Evolutionary conservation across 2,888 invertebrate species (phyloP).

Genomic region (Acleris laterana): DNA sequence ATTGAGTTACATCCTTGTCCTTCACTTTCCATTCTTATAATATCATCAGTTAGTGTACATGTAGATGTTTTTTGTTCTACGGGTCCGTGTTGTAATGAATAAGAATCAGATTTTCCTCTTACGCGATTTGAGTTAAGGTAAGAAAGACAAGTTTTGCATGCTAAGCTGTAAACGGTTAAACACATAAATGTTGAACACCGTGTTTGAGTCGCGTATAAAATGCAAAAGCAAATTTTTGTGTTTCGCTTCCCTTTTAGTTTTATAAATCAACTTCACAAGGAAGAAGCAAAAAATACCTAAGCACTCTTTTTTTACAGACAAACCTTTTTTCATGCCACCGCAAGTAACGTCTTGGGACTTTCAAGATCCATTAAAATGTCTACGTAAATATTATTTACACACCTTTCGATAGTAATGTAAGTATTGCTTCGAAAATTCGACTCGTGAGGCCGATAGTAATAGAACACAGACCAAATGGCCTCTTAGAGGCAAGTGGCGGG

Average conservation of each 20-base stretch:
- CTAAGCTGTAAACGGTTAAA: too few relatives aligned
- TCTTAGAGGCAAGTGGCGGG: constrained; percentile 36
- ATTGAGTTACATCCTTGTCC: too few relatives aligned
- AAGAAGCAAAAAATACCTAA: too few relatives aligned
- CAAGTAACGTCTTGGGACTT: too few relatives aligned
- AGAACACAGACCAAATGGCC: constrained; percentile 32
- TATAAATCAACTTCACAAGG: too few relatives aligned
- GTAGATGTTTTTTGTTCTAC: neutral
- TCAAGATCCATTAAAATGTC: too few relatives aligned
- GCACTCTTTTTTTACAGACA: too few relatives aligned
- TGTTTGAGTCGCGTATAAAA: neutral
- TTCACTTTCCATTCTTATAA: too few relatives aligned
- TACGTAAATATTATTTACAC: neutral
- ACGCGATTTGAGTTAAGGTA: neutral
- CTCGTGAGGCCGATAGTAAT: constrained; percentile 14
- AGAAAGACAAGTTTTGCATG: neutral
- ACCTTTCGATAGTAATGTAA: neutral
- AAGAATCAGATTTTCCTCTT: neutral
- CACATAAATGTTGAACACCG: neutral
- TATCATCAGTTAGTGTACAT: too few relatives aligned
- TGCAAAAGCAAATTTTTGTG: too few relatives aligned
- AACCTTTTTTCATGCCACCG: too few relatives aligned
- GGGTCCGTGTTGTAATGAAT: neutral
- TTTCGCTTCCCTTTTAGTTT: too few relatives aligned
- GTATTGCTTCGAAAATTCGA: constrained; percentile 19